These are phyloP conservation scores for Palloptera scutellata DNA, from an alignment of 2,888 invertebrate species.

Conservation along the genomic window DNA sequence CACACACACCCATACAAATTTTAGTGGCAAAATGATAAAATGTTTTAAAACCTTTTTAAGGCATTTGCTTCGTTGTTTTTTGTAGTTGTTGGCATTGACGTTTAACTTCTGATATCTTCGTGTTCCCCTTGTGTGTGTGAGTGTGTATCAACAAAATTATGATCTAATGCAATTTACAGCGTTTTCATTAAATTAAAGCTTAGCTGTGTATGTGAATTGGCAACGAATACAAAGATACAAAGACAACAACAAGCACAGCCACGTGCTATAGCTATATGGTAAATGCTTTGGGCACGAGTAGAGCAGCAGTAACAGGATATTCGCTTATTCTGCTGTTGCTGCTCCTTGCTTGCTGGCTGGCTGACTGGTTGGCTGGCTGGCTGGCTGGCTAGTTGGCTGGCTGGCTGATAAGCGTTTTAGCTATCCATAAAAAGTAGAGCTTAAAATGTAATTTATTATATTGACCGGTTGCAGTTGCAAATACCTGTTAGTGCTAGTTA, in stretches of 20 bases:
- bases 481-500: no score
- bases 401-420: no score
- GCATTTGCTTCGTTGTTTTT: background rate
- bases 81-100: background rate
- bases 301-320: no score
- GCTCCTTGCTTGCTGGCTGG: no score
- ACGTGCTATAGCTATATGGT: background rate
- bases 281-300: no score
- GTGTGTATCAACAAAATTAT: slow-evolving; percentile 44
- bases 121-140: slow-evolving; percentile 7
- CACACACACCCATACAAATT: no score
- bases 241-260: background rate
- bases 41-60: background rate
- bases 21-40: background rate
- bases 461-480: slow-evolving; percentile 19
- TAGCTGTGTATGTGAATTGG: slow-evolving; percentile 16
- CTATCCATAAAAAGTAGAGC: background rate
- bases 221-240: background rate
- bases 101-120: background rate
- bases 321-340: no score
- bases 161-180: slow-evolving; percentile 43
- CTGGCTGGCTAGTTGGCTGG: no score
- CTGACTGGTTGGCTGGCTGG: no score
- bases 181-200: slow-evolving; percentile 49
- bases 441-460: slow-evolving; percentile 36